A percentile compares a stretch with the other conserved stretches of the same genome.
phyloP scores from a whole-genome alignment of 2,797 vertebrate genomes.

The Harpagifer antarcticus region DNA sequence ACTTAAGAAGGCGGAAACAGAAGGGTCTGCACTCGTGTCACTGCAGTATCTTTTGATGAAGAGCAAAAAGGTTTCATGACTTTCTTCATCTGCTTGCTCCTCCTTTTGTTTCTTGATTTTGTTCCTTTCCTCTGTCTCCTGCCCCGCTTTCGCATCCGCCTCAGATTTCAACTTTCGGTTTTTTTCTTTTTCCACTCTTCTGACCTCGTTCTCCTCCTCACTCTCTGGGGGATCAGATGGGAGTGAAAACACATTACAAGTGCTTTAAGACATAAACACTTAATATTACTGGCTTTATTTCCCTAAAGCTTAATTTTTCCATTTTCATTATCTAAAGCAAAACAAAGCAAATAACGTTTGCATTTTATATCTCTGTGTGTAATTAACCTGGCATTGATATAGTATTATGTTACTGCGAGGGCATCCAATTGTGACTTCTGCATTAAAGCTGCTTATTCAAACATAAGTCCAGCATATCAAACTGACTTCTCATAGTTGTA shows the following conservation, averaged over 20 bases:
- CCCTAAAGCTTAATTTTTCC: too few species aligned
- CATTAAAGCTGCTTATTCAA: neutral
- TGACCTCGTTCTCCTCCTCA: neutral
- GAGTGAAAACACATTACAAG: neutral
- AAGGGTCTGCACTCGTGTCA: neutral
- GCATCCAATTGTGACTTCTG: neutral
- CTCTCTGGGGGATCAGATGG: neutral
- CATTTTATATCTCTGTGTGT: too few species aligned
- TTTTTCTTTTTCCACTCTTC: neutral
- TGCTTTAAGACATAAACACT: neutral
- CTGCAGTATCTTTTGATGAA: slow-evolving; percentile 43
- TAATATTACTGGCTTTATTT: neutral
- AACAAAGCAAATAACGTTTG: too few species aligned
- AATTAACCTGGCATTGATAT: too few species aligned
- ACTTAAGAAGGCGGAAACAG: neutral
- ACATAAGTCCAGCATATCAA: neutral
- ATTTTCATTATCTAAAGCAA: too few species aligned
- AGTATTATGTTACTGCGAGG: too few species aligned
- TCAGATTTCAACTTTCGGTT: neutral
- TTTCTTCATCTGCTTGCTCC: neutral
- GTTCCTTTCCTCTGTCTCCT: neutral
- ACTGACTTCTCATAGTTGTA: neutral
- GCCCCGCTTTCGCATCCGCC: neutral
- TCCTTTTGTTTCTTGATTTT: rapidly evolving
- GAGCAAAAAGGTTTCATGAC: neutral